Conservation (phyloP, 2,797 vertebrate species). For the Valencia hispanica region DNA sequence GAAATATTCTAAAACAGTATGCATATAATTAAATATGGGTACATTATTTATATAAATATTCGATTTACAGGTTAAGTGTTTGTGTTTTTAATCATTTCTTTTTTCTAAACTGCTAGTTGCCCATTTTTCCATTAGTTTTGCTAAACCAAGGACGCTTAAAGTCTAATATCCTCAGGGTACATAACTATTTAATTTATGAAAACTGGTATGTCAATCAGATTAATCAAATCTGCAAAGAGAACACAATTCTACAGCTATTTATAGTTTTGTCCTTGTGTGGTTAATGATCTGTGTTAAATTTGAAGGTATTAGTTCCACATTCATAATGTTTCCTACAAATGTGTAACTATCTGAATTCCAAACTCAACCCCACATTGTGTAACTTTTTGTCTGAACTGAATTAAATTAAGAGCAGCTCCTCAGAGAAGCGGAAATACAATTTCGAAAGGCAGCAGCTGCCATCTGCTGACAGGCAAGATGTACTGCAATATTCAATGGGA, state of each 20-base stretch:
- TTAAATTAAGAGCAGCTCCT: background rate
- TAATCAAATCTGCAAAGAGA: background rate
- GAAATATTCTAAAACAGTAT: background rate
- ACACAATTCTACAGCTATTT: background rate
- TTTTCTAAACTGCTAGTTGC: background rate
- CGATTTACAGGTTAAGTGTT: background rate
- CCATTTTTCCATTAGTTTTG: too few relatives aligned
- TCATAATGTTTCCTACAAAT: background rate
- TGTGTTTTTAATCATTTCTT: background rate
- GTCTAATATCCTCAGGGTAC: background rate
- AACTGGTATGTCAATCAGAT: background rate
- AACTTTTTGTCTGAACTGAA: background rate
- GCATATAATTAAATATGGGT: background rate
- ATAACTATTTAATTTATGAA: background rate
- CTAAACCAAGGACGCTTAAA: background rate
- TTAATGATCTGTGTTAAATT: background rate
- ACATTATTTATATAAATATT: background rate
- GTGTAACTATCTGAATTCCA: background rate
- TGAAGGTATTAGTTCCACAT: background rate
- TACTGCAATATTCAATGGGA: slow-evolving; percentile 17
- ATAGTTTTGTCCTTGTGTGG: background rate
- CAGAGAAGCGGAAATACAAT: background rate
- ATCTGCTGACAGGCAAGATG: slow-evolving; percentile 54
- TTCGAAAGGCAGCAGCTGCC: slow-evolving; percentile 29
- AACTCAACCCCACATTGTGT: slow-evolving; percentile 1